Base-by-base conservation (phyloP, 2,113 vertebrate species). In the Telmatochromis brichardi region DNA sequence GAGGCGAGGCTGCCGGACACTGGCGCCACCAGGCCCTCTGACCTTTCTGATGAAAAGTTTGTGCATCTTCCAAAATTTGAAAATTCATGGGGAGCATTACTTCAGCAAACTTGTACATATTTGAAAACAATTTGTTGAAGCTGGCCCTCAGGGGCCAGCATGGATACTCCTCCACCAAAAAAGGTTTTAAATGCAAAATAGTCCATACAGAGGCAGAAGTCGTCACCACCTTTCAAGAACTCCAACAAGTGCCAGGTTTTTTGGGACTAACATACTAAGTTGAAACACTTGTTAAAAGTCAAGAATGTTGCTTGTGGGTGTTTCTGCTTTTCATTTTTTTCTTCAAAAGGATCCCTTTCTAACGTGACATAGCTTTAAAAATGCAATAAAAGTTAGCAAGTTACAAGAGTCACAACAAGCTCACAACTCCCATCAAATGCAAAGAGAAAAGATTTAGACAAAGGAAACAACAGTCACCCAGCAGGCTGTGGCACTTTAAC, bases 371-470 rank as follows among this genome's bases (percentile, higher is more conserved):
- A 19, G 6, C 71, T 47, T 76, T 19, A 28, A 45, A 76, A 76
- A 73, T 45, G 13, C 21, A 28, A 54, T 53, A 14, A 53, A 80
- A 53, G 23, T 23, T 23, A 23, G 23, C 23, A 76, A 47, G 71
- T 47, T 28, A 76, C 23, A 47, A 53, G 28, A 79, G 45, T 79
- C 76, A 14, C 47, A 79, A 79, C 76, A 79, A 53, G 76, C 47
- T 53, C 76, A 13, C 76, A 35, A 6, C 76, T 79, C 26, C 28
- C 47, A 53, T 33, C 76, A 23, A 7, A 78, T 31, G 54, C 45
- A 83, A 88, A 90, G 88, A 90, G 73, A 90, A 80, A 73, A 19
- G 76, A 84, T 81, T 87, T 78, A 60, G 71, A 60, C 6, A 21
- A 40, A 86, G 88, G 81, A 28, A 55, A 81, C 55, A 47, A 58